Evolutionary conservation across 30 jellyfish, hydroid and myxozoan species (phyloP), one percentile per base, ranked within the genome.

Genomic region (Aurelia coerulea): DNA sequence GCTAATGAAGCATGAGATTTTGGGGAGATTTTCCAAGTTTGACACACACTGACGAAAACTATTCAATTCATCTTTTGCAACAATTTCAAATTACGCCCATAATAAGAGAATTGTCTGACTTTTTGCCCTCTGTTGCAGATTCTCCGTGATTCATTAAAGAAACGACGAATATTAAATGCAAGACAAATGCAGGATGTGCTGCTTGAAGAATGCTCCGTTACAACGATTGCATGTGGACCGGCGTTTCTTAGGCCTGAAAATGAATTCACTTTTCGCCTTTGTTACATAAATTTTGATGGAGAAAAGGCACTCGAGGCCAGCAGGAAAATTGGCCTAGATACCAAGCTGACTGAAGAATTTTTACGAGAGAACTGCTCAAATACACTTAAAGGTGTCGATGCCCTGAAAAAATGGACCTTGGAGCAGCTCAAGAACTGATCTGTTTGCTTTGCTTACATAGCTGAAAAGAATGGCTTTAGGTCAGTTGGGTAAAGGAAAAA

Each of bases 201-300:
- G 34, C 92, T 83, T 2, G 54, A 71, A 29, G 92, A 83, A 34
- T n/a, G 52, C 1, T 46, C 78, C 0, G 92, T 83, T 14, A 73
- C 92, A 71, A 11, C 71, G 16, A 10, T 83, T 68, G 92, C 92
- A 8, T 83, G 92, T 71, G 92, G 92, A 23, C 92, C 86, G 50
- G 92, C 92, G 23, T 83, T 83, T 60, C 39, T 83, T 17, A 65
- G 92, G 68, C 92, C 92, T 1, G 86, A 69, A 34, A 73, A 35
- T 39, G 92, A 83, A 59, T 64, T 83, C 70, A 68, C 92, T 10
- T 83, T 83, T 51, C 79, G 92, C 7, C 82, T 83, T 16, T 83
- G 92, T 50, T 83, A 13, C 75, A 71, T 83, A 18, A 83, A 83
- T 29, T 83, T 83, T 72, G 92, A 83, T 71, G 92, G 92, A 4